Base-by-base conservation (phyloP, 1,140 invertebrate genomes). In the Drosophila mojavensis region DNA sequence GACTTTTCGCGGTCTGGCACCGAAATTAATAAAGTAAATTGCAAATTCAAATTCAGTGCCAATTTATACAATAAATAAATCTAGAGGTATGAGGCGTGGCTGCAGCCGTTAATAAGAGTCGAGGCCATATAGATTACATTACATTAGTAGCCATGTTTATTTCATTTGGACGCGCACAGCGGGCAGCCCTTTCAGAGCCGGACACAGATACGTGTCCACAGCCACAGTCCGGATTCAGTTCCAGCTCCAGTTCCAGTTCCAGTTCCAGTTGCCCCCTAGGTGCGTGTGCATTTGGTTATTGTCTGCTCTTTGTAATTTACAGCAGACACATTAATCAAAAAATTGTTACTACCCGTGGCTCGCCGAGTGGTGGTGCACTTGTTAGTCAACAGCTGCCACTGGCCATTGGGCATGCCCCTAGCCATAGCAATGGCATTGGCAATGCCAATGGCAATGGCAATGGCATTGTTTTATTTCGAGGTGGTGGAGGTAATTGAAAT, bases 261-360 rank as follows among this genome's bases (percentile, higher is more conserved):
- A 10, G 20, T 13, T 24, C 13, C 2, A 5, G 20, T 26, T 28
- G 1, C 26, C 1, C 10, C 1, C 10, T 17, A 10, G 5, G 30
- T 64, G 70, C 58, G 70, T 66, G 68, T 78, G 69, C 58, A 74
- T 85, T 84, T 54, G 78, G 74, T 78, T 84, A 85, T 80, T 84
- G 81, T 78, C 81, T 79, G 79, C 48, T 72, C 64, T 91, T 91
- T 91, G 85, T 86, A 91, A 91, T 89, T 91, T 91, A 69, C 71
- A 77, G 89, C 89, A 91, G 89, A 91, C 89, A 91, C 89, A 91
- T 91, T 91, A 91, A 91, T 91, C 89, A 91, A 91, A 91, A 91
- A 91, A 91, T 82, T 85, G 89, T 79, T 89, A 81, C 78, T 76
- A 64, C 72, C 82, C 79, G 67, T 68, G 71, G 51, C 45, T 54